phyloP scores from a whole-genome alignment of 2,797 vertebrate genomes.

The Leptatherina wallacei region DNA sequence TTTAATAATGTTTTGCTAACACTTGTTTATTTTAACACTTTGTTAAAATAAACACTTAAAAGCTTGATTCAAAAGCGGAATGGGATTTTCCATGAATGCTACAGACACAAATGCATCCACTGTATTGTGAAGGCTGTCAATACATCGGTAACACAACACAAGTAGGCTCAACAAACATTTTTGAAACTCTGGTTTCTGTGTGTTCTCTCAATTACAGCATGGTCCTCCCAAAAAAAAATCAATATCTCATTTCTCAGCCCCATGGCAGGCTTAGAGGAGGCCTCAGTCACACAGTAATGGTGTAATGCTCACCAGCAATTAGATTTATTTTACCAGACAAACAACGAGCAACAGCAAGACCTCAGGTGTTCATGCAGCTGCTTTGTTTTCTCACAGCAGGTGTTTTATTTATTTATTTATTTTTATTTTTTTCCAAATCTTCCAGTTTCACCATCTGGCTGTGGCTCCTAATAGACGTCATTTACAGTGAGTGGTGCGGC shows the following conservation, averaged over 20 bases:
- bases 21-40: too few relatives aligned
- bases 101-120: slow-evolving; percentile 15
- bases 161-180: slow-evolving; percentile 53
- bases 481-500: slow-evolving; percentile 8
- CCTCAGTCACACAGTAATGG: slow-evolving; percentile 74
- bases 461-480: slow-evolving; percentile 23
- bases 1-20: too few relatives aligned
- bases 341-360: slow-evolving; percentile 64
- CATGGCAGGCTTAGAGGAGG: slow-evolving; percentile 74
- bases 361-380: slow-evolving; percentile 70
- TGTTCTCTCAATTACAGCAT: slow-evolving; percentile 74
- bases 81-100: slow-evolving; percentile 15
- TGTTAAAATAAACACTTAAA: slow-evolving; percentile 13
- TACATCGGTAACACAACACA: slow-evolving; percentile 23
- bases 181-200: slow-evolving; percentile 68
- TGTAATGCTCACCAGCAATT: slow-evolving; percentile 67
- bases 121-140: slow-evolving; percentile 36
- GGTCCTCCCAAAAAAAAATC: slow-evolving; percentile 74
- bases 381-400: slow-evolving; percentile 49
- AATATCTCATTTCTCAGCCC: slow-evolving; percentile 86
- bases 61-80: slow-evolving; percentile 29
- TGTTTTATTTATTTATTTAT: slow-evolving; percentile 6
- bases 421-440: slow-evolving; percentile 24
- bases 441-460: slow-evolving; percentile 9
- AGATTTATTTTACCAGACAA: slow-evolving; percentile 76